Conservation (phyloP, 2,888 invertebrate species). For the Nephrotoma appendiculata region DNA sequence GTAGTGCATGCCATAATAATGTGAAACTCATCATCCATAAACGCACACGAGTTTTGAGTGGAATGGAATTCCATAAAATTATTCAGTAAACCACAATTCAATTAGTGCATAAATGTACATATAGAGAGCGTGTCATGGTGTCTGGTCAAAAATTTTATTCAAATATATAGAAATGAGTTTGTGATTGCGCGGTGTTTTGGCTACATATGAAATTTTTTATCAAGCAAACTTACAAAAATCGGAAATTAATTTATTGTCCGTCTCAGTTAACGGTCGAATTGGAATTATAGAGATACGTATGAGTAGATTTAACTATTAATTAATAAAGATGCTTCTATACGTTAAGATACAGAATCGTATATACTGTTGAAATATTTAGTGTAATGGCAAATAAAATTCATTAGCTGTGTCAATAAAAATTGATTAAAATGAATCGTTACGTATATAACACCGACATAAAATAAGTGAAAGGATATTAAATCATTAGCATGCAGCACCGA, state of each 20-base stretch:
- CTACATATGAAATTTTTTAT: no score
- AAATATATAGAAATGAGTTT: neutral
- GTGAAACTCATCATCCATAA: neutral
- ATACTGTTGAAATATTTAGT: no score
- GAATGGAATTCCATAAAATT: neutral
- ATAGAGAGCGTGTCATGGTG: neutral
- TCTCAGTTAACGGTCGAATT: no score
- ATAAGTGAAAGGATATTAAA: neutral
- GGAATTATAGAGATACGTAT: no score
- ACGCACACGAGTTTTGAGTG: neutral
- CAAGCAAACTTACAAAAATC: neutral
- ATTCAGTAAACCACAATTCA: neutral
- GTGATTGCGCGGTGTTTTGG: no score
- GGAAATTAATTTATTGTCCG: neutral
- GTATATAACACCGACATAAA: neutral
- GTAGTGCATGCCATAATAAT: neutral
- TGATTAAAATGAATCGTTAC: neutral
- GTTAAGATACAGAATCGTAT: no score
- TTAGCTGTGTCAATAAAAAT: no score
- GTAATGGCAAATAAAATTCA: no score
- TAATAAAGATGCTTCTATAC: no score
- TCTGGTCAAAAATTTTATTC: neutral
- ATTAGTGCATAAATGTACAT: neutral
- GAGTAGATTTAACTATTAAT: no score
- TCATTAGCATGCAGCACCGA: neutral